Percentiles rank a stretch among this genome's conserved stretches.
These are phyloP conservation scores for Phaonia tiefii DNA, from an alignment of 2,888 invertebrate genomes.

Conservation along the genomic window DNA sequence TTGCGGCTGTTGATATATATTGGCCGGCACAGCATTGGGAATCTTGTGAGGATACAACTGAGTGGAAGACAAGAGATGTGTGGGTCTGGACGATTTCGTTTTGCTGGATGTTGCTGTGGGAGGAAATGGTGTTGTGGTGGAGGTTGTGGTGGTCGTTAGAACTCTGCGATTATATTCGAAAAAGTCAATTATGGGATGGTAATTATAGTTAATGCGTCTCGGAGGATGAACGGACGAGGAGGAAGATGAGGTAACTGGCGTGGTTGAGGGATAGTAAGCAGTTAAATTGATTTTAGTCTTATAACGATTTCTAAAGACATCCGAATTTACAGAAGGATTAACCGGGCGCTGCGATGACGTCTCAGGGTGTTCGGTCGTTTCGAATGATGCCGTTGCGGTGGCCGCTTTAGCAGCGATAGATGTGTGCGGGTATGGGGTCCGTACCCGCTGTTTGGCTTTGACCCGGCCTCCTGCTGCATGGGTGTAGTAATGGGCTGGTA, in stretches of 20 bases:
- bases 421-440: conserved; percentile 58
- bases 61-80: conserved; percentile 33
- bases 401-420: conserved; percentile 52
- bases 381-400: conserved; percentile 65
- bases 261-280: conserved; percentile 25
- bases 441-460: conserved; percentile 60
- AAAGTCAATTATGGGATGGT: conserved; percentile 91
- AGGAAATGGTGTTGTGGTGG: conserved; percentile 65
- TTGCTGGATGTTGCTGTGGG: conserved; percentile 17
- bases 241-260: not conserved
- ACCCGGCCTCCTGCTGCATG: conserved; percentile 55
- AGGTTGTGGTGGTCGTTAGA: conserved; percentile 52
- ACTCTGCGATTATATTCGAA: conserved; percentile 82
- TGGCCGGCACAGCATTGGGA: conserved; percentile 61
- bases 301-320: conserved; percentile 49
- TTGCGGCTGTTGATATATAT: conserved; percentile 52
- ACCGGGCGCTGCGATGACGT: conserved; percentile 72
- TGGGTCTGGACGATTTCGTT: not conserved
- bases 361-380: conserved; percentile 69
- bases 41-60: conserved; percentile 60
- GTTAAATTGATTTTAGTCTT: conserved; percentile 60
- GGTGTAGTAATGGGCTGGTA: conserved; percentile 62
- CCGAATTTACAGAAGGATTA: conserved; percentile 85
- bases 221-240: conserved; percentile 50
- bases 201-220: conserved; percentile 88